Evolutionary conservation across 2,113 vertebrate species (phyloP).

Genomic region (Columba livia): DNA sequence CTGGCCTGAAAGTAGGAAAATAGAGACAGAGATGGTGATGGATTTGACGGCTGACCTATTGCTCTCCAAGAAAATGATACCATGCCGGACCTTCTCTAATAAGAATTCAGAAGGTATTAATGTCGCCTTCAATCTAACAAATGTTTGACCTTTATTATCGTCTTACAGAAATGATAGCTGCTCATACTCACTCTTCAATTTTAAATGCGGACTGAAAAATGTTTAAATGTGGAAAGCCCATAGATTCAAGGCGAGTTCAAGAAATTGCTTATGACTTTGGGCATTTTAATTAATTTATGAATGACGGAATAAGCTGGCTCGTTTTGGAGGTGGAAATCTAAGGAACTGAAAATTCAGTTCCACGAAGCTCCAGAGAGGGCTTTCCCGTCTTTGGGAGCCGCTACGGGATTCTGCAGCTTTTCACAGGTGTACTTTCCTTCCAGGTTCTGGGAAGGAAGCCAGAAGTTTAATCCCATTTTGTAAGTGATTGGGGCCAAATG

Average conservation of each 20-base stretch:
- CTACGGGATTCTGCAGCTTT: neutral
- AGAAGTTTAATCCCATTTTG: slow-evolving; percentile 50
- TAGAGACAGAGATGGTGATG: neutral
- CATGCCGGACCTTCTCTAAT: slow-evolving; percentile 36
- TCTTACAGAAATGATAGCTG: slow-evolving; percentile 47
- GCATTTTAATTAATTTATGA: slow-evolving; percentile 54
- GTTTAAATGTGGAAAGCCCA: slow-evolving; percentile 6
- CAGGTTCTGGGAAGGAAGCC: slow-evolving; percentile 45
- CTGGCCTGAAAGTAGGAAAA: neutral
- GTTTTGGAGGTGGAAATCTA: neutral
- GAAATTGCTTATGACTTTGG: slow-evolving; percentile 47
- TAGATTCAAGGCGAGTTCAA: slow-evolving; percentile 37
- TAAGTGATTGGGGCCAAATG: neutral
- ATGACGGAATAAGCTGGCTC: neutral
- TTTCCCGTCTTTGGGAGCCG: neutral
- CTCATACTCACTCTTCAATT: slow-evolving; percentile 10
- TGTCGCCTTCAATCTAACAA: slow-evolving; percentile 48
- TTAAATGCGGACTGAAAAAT: slow-evolving; percentile 5
- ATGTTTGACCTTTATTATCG: slow-evolving; percentile 65
- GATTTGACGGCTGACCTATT: slow-evolving; percentile 45
- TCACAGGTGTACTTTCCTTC: neutral
- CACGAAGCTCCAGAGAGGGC: neutral
- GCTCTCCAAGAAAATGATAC: slow-evolving; percentile 52
- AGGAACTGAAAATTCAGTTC: neutral
- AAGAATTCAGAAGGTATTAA: slow-evolving; percentile 48